Conservation (phyloP, 2,113 vertebrate species). For the Apodemus speciosus region DNA sequence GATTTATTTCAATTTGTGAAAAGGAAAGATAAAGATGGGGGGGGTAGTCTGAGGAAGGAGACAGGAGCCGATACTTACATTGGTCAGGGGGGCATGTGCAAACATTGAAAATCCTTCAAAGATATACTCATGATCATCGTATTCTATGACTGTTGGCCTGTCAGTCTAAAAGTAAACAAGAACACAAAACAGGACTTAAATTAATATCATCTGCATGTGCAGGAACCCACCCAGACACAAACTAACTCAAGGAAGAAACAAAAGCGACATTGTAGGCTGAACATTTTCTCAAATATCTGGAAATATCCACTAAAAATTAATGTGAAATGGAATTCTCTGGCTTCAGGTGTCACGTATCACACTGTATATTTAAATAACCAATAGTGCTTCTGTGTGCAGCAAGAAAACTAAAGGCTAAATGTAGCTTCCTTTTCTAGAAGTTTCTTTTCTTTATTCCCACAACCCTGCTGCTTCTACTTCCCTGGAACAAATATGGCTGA, state of each 20-base stretch:
- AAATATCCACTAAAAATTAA: not conserved
- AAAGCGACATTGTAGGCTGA: not conserved
- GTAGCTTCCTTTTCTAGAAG: slow-evolving; percentile 31
- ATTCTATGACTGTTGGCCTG: slow-evolving; percentile 97
- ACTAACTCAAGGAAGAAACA: not conserved
- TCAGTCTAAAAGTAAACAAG: slow-evolving; percentile 90
- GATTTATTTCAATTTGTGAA: not conserved
- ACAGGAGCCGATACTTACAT: slow-evolving; percentile 86
- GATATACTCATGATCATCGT: slow-evolving; percentile 98
- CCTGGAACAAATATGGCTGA: not conserved
- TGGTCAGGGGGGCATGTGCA: slow-evolving; percentile 94
- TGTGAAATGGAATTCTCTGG: slow-evolving; percentile 20
- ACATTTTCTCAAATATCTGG: not conserved
- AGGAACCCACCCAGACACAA: not conserved
- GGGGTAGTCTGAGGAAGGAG: not conserved
- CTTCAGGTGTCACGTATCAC: not conserved
- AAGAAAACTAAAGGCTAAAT: not conserved
- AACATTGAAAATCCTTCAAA: slow-evolving; percentile 99
- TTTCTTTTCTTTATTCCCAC: slow-evolving; percentile 1
- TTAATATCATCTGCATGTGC: not conserved
- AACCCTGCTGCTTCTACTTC: not conserved
- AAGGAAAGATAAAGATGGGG: not conserved
- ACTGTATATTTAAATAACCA: not conserved
- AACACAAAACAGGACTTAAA: slow-evolving; percentile 31
- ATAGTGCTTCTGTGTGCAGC: not conserved